A percentile compares a stretch with the other conserved stretches of the same genome.
Evolutionary conservation across 2,797 vertebrate species (phyloP).

Genomic region (Melanotaenia parkinsoni): DNA sequence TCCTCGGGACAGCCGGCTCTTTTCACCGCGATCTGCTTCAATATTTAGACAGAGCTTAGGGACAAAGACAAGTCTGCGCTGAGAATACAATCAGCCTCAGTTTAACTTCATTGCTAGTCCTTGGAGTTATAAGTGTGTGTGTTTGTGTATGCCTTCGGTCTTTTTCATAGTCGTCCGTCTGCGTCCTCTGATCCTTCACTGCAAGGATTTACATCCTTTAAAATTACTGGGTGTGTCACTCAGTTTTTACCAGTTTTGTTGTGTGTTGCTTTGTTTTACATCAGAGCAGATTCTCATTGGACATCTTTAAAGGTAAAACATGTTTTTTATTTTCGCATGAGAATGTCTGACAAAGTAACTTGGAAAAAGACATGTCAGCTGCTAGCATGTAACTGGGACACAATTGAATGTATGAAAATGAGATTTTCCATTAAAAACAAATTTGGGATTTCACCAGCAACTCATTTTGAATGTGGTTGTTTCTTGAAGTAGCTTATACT

Average conservation of each 20-base stretch:
- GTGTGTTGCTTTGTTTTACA: constrained; percentile 24
- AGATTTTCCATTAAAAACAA: not conserved
- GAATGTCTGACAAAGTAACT: constrained; percentile 25
- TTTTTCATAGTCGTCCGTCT: constrained; percentile 40
- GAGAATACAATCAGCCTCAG: constrained; percentile 75
- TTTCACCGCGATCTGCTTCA: constrained; percentile 75
- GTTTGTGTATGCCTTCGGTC: constrained; percentile 25
- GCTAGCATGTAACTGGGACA: not conserved
- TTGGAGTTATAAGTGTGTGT: constrained; percentile 30
- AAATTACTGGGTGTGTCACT: constrained; percentile 14
- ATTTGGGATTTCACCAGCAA: not conserved
- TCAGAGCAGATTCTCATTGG: constrained; percentile 16
- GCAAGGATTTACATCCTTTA: constrained; percentile 24
- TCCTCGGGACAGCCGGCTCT: constrained; percentile 77
- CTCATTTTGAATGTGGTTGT: not conserved
- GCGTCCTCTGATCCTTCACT: constrained; percentile 24
- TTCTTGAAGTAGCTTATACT: not conserved
- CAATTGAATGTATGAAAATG: not conserved
- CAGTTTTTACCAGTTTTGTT: constrained; percentile 2
- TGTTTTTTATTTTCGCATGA: not conserved
- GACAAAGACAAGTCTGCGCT: constrained; percentile 68
- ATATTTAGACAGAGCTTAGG: constrained; percentile 80
- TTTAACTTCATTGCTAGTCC: constrained; percentile 62
- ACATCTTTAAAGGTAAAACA: constrained; percentile 24
- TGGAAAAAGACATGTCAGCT: not conserved